Conservation (phyloP, 2,113 vertebrate genomes). For the Cololabis saira region DNA sequence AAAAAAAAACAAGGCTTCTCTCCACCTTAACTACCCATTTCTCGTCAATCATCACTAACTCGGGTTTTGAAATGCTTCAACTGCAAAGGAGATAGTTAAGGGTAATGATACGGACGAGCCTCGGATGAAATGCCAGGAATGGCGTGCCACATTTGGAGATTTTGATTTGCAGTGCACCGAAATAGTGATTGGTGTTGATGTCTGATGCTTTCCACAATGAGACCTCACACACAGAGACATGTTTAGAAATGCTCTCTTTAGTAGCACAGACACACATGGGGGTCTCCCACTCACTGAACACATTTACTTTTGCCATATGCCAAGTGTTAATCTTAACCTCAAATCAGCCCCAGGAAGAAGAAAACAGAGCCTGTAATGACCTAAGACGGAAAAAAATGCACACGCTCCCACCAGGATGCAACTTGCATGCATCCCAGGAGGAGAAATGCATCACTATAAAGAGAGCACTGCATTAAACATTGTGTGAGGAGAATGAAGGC, state of each 20-base stretch:
- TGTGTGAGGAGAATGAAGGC: slow-evolving; percentile 45
- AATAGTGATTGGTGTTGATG: slow-evolving; percentile 27
- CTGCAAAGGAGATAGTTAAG: slow-evolving; percentile 51
- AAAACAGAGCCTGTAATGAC: slow-evolving; percentile 39
- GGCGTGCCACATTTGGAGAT: slow-evolving; percentile 45
- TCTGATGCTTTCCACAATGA: slow-evolving; percentile 36
- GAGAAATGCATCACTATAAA: slow-evolving; percentile 53
- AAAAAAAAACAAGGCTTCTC: slow-evolving; percentile 12
- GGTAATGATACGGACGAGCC: slow-evolving; percentile 58
- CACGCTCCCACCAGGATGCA: slow-evolving; percentile 32
- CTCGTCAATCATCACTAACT: slow-evolving; percentile 30
- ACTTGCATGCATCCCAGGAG: slow-evolving; percentile 36
- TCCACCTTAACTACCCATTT: slow-evolving; percentile 16
- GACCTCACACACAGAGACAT: slow-evolving; percentile 62
- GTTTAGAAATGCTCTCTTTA: slow-evolving; percentile 56
- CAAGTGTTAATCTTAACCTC: slow-evolving; percentile 30
- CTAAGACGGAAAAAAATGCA: slow-evolving; percentile 59
- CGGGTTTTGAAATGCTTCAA: slow-evolving; percentile 40
- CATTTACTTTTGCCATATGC: slow-evolving; percentile 19
- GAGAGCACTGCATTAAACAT: slow-evolving; percentile 43
- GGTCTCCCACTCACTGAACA: slow-evolving; percentile 17
- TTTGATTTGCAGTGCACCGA: slow-evolving; percentile 32
- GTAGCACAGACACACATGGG: slow-evolving; percentile 26
- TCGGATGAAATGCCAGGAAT: slow-evolving; percentile 49
- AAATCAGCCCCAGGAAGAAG: slow-evolving; percentile 29